Evolutionary conservation across 1,140 invertebrate species (phyloP).

Genomic region (Mya arenaria): DNA sequence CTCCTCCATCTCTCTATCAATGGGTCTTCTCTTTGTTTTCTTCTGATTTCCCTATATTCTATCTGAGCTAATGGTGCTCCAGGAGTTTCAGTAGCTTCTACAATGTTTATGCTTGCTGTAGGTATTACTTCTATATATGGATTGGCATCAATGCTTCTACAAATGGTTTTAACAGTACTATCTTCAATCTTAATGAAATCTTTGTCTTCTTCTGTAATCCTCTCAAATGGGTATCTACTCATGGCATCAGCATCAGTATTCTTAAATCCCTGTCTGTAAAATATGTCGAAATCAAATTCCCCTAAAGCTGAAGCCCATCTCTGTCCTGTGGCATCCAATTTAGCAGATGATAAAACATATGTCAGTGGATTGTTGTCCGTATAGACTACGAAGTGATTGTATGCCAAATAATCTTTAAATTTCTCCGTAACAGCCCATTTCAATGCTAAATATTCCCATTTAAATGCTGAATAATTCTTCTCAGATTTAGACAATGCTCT

Average conservation of each 20-base stretch:
- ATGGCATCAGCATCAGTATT: constrained; percentile 11
- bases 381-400: not conserved
- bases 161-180: not conserved
- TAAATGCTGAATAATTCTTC: too few relatives aligned
- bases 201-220: not conserved
- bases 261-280: not conserved
- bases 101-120: not conserved
- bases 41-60: too few relatives aligned
- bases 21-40: not conserved
- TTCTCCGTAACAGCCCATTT: constrained; percentile 44
- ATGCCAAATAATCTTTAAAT: constrained; percentile 24
- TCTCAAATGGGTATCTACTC: constrained; percentile 37
- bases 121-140: not conserved
- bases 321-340: constrained; percentile 32
- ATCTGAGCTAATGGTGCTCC: too few relatives aligned
- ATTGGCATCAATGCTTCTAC: not conserved
- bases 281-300: constrained; percentile 11
- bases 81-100: not conserved
- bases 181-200: not conserved
- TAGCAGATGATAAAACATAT: constrained; percentile 10
- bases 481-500: too few relatives aligned
- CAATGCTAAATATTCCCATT: too few relatives aligned
- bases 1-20: not conserved
- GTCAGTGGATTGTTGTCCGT: constrained; percentile 37
- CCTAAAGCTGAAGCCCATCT: constrained; percentile 38